Percentiles rank a stretch among this genome's conserved stretches.
phyloP scores from a whole-genome alignment of 2,888 invertebrate genomes.

The Ernsta delagoae region DNA sequence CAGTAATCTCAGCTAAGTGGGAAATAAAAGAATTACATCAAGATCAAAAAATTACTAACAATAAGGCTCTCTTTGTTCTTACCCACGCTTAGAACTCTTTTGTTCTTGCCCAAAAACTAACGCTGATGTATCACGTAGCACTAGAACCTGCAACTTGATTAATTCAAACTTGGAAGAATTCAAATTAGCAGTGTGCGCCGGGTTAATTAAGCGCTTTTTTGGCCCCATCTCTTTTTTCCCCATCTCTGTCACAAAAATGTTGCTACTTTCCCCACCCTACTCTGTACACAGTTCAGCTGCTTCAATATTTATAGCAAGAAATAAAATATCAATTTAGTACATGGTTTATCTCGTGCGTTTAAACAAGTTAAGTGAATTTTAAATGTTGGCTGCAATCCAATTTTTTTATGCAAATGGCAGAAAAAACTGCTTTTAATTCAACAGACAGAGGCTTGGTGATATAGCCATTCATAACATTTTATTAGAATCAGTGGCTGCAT shows the following conservation, averaged over 20 bases:
- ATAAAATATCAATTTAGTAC: slow-evolving; percentile 33
- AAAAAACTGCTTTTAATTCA: slow-evolving; percentile 9
- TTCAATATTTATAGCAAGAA: slow-evolving; percentile 14
- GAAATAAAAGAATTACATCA: no score
- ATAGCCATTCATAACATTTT: background rate
- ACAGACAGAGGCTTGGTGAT: slow-evolving; percentile 2
- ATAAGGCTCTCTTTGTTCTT: no score
- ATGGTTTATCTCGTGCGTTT: slow-evolving; percentile 29
- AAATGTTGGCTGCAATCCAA: slow-evolving; percentile 32
- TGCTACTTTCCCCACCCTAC: background rate
- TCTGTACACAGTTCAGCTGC: background rate
- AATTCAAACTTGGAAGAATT: slow-evolving; percentile 4
- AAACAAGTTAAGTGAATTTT: slow-evolving; percentile 34
- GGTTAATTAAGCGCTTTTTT: slow-evolving; percentile 2
- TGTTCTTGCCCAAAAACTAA: background rate
- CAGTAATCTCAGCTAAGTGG: no score
- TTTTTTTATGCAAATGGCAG: slow-evolving; percentile 24
- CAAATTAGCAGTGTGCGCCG: background rate
- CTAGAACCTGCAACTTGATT: background rate
- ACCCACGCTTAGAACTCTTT: no score
- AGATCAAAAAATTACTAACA: no score
- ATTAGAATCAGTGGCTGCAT: background rate
- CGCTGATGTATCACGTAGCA: background rate
- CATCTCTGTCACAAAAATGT: background rate
- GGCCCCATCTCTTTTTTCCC: background rate